Conservation (phyloP, 64 coral and sea anemone genomes). For the Exaiptasia diaphana region DNA sequence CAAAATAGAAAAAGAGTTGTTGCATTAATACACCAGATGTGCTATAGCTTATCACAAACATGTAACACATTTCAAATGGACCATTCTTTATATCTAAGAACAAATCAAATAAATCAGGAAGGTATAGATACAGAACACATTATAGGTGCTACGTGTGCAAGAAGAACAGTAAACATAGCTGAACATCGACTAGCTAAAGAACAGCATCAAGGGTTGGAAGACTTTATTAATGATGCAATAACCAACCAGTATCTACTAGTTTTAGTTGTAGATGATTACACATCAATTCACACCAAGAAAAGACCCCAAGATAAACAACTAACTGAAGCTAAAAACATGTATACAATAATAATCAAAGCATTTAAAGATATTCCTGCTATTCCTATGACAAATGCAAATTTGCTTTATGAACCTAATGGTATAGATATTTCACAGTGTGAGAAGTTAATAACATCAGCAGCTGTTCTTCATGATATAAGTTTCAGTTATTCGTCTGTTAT, state of each 20-base stretch:
- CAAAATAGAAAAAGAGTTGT: constrained; percentile 27
- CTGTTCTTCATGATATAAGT: constrained; percentile 13
- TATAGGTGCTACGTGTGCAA: neutral
- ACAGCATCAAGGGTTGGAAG: constrained; percentile 12
- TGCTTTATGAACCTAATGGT: constrained; percentile 4
- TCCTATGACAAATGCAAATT: neutral
- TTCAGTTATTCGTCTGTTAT: constrained; percentile 49
- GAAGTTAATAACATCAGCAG: constrained; percentile 15
- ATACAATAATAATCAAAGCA: constrained; percentile 45
- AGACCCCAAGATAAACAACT: neutral
- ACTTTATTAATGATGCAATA: constrained; percentile 26
- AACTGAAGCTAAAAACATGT: constrained; percentile 34
- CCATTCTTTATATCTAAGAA: neutral
- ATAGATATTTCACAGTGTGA: neutral
- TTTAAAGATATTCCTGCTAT: constrained; percentile 36
- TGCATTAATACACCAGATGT: neutral
- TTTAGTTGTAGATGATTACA: neutral
- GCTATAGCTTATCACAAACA: neutral
- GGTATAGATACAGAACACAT: constrained; percentile 9
- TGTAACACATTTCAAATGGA: constrained; percentile 16
- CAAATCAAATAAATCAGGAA: neutral
- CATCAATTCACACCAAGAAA: neutral
- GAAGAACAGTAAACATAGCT: neutral
- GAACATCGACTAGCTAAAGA: neutral
- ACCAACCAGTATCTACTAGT: neutral